Evolutionary conservation across 1,140 invertebrate species (phyloP), one percentile per base, ranked within the genome.

Genomic region (Platorchestia sp.): DNA sequence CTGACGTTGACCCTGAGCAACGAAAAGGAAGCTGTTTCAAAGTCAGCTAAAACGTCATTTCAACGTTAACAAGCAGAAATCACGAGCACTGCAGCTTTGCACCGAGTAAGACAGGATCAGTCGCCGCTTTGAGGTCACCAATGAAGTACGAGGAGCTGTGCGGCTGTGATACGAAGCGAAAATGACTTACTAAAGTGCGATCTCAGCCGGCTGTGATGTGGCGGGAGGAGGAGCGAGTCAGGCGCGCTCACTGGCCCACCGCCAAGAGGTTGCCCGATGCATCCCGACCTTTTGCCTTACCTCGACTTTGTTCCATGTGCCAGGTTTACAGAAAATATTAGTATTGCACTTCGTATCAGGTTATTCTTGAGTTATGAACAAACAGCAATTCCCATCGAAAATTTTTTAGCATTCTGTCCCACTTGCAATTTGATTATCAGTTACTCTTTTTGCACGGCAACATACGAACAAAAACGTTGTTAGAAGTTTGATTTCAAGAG

Each of bases 261-360:
- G 91, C 91, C 91, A 93, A 93, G 91, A 44, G 91, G 91, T 93
- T 93, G 91, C 91, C 91, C 91, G 91, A 93, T 93, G 91, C 43
- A 89, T 41, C 5, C 87, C 41, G 87, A 19, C 59, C 7, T 75
- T n/a, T 36, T 75, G 59, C 59, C 10, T 75, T 3, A 75, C 36
- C 14, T 75, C 59, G 36, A 75, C 59, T 75, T 10, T 75, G 59
- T 75, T 75, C 59, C 59, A 75, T 75, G 36, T 75, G 14, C 1
- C 59, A 75, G 59, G 36, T 75, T 75, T 75, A 75, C 36, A 22
- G 3, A 75, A 75, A 75, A 36, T 36, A 75, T 22, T 22, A 36
- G 14, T 75, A 7, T 75, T 75, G 36, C 3, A 22, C 27, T 75
- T 75, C 27, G 36, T 75, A 22, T 75, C 27, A 10, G 27, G 36